Base-by-base conservation (phyloP, 2,888 invertebrate species). In the Trisateles emortualis region DNA sequence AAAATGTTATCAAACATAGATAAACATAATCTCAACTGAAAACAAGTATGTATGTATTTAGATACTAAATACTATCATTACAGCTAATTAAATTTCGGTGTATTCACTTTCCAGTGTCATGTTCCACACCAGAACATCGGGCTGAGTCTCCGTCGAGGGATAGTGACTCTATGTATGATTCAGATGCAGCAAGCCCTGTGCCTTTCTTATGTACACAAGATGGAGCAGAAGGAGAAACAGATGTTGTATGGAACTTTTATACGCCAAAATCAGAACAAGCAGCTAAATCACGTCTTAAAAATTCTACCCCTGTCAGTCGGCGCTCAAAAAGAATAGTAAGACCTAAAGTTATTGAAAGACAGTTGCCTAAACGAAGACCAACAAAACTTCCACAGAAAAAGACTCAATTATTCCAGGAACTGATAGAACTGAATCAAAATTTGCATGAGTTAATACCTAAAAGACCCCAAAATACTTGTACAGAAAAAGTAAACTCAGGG, bases 161-260 rank as follows among this genome's bases (percentile, higher is more conserved):
- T 43, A 92, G 90, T 68, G 91, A 90, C 62, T 90, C 91, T 3
- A 67, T 90, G 30, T 87, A 78, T 64, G 90, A 86, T 58, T 92
- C 92, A 0, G 92, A 91, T 41, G 81, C 87, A 10, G 85, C 85
- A 0, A 92, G 92, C 59, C 93, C 93, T 3, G 91, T 93, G 0
- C 92, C 91, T 6, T 93, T 93, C 73, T 59, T 90, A 8, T 93
- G 92, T 60, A 93, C 93, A 1, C 93, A 93, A 79, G 93, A 93
- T 80, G 93, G 92, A 9, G 82, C 87, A 1, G 90, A 91, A 59
- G 93, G 92, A 1, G 88, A 89, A 74, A 90, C 88, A 11, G 92
- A 93, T 69, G 93, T 93, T 11, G 84, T 93, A 9, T 93, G 93
- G 93, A 93, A 93, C 64, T 92, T 88, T 56, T 92, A 93, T 68